Evolutionary conservation across 2,797 vertebrate species (phyloP).

Genomic region (Gouania willdenowi): DNA sequence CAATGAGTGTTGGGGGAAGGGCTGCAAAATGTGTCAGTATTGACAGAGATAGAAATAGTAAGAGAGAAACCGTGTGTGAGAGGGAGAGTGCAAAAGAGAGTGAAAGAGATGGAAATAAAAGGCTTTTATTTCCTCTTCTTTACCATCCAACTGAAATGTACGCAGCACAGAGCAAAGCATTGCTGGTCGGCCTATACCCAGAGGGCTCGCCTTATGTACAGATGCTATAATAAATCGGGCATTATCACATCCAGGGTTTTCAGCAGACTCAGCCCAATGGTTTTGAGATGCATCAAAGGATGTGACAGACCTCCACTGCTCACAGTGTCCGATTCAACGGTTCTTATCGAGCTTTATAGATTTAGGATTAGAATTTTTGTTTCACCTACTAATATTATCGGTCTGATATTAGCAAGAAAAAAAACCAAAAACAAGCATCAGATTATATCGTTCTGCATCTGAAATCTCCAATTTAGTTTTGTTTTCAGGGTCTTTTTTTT

Average conservation of each 20-base stretch:
- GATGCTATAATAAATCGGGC: conserved; percentile 63
- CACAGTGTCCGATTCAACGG: conserved; percentile 42
- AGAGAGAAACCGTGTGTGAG: background rate
- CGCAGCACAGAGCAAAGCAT: conserved; percentile 24
- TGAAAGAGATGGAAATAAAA: conserved; percentile 20
- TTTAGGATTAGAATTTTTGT: conserved; percentile 27
- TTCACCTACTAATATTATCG: too few species aligned
- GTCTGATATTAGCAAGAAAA: too few species aligned
- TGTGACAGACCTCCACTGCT: conserved; percentile 52
- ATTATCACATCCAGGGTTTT: conserved; percentile 64
- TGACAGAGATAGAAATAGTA: conserved; percentile 16
- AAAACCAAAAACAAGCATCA: too few species aligned
- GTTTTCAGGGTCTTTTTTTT: too few species aligned
- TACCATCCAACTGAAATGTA: conserved; percentile 59
- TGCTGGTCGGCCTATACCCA: conserved; percentile 35
- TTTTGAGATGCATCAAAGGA: conserved; percentile 69
- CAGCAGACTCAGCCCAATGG: conserved; percentile 61
- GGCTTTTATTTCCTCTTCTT: conserved; percentile 52
- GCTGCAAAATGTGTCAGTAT: too few species aligned
- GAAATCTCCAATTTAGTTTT: too few species aligned
- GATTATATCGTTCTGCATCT: too few species aligned
- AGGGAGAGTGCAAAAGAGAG: conserved; percentile 1
- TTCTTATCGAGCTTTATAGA: conserved; percentile 37
- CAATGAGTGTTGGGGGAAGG: too few species aligned
- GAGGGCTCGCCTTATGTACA: conserved; percentile 40